Conservation (phyloP, 2,888 invertebrate species). For the Aleiodes testaceus region DNA sequence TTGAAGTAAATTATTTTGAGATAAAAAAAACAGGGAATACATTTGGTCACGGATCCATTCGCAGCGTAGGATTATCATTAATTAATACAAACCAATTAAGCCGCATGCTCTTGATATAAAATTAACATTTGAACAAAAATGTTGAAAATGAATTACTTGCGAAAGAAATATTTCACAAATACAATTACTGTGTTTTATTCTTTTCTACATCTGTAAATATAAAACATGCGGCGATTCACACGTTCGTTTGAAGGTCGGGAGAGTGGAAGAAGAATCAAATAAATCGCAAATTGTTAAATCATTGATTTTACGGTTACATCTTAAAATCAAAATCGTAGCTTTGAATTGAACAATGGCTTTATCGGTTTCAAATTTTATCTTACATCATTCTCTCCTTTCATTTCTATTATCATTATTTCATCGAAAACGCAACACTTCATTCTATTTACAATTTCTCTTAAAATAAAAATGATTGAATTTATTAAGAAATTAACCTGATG, state of each 20-base stretch:
- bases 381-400: neutral
- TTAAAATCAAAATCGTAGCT: constrained; percentile 47
- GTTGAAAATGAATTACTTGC: neutral
- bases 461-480: constrained; percentile 2
- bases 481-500: neutral
- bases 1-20: no score
- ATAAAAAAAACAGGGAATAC: no score
- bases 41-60: no score
- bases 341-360: constrained; percentile 7
- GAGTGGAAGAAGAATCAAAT: neutral
- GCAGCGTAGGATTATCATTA: no score
- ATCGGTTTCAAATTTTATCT: neutral
- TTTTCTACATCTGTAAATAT: constrained; percentile 32
- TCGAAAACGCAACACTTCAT: neutral
- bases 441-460: constrained; percentile 20
- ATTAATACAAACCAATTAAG: neutral
- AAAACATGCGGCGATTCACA: constrained; percentile 33
- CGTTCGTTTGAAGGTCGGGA: neutral
- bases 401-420: neutral
- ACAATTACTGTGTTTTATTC: constrained; percentile 39
- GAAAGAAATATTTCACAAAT: neutral
- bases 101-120: neutral
- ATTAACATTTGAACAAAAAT: neutral
- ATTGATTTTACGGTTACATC: constrained; percentile 42
- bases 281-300: constrained; percentile 43